Evolutionary conservation across 2,888 invertebrate species (phyloP).

Genomic region (Aspidiotus destructor): DNA sequence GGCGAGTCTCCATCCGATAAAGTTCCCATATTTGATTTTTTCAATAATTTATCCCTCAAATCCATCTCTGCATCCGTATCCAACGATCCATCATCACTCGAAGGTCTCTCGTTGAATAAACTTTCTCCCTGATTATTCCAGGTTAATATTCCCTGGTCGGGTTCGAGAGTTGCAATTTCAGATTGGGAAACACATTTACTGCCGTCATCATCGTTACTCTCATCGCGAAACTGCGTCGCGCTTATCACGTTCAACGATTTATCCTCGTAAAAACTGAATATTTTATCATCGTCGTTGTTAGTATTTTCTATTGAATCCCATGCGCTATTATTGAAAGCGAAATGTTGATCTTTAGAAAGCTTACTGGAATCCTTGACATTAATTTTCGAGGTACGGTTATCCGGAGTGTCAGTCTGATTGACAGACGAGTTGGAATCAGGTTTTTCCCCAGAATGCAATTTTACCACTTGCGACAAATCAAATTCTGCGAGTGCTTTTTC

Average conservation of each 20-base stretch:
- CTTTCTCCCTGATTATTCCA: not conserved
- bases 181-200: not conserved
- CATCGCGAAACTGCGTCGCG: not conserved
- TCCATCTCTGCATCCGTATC: not conserved
- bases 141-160: not conserved
- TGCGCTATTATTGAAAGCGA: constrained; percentile 5
- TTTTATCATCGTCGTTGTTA: not conserved
- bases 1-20: not conserved
- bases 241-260: not conserved
- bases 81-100: not conserved
- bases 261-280: constrained; percentile 15
- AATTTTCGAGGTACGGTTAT: not conserved
- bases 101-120: not conserved
- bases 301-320: constrained; percentile 12
- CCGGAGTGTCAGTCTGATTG: too few relatives aligned
- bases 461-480: not conserved
- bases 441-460: too few relatives aligned
- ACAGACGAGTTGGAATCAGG: too few relatives aligned
- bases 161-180: not conserved
- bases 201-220: not conserved
- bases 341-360: too few relatives aligned
- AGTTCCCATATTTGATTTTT: not conserved
- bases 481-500: not conserved
- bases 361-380: not conserved
- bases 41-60: not conserved